Evolutionary conservation across 2,888 invertebrate species (phyloP).

Genomic region (Pseudococcus jackbeardsleyi): DNA sequence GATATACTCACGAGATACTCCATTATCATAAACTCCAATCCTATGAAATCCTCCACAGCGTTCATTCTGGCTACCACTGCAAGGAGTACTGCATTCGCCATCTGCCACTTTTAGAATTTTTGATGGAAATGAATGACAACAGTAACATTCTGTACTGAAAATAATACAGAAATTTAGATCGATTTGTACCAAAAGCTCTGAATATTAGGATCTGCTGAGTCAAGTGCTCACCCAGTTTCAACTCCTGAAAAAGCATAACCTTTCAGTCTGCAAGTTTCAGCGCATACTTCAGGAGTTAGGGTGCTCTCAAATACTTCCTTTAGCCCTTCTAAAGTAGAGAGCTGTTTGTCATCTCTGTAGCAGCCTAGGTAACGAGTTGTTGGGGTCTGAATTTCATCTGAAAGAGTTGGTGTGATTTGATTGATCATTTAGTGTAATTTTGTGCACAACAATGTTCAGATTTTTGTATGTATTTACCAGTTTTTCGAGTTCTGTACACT

Average conservation of each 20-base stretch:
- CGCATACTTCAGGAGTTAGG: not conserved
- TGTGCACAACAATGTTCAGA: too few species aligned
- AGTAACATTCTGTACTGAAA: slow-evolving; percentile 66
- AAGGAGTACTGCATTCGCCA: not conserved
- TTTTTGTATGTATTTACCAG: not conserved
- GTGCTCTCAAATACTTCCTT: not conserved
- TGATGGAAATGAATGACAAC: not conserved
- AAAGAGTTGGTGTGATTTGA: not conserved
- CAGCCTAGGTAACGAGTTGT: not conserved
- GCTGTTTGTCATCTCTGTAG: not conserved
- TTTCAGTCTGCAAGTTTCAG: not conserved
- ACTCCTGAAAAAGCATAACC: not conserved
- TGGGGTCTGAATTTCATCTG: not conserved
- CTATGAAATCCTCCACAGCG: not conserved
- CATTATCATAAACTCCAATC: not conserved
- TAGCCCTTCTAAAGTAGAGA: not conserved
- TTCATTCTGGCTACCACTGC: not conserved
- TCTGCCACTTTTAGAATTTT: not conserved
- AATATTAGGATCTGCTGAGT: not conserved
- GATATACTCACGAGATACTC: slow-evolving; percentile 3
- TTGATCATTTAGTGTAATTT: not conserved
- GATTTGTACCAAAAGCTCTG: not conserved
- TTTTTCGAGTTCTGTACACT: not conserved
- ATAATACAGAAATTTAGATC: not conserved
- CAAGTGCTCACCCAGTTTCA: not conserved